These are phyloP conservation scores for Streptopelia turtur DNA, from an alignment of 2,797 vertebrate genomes.

Conservation along the genomic window DNA sequence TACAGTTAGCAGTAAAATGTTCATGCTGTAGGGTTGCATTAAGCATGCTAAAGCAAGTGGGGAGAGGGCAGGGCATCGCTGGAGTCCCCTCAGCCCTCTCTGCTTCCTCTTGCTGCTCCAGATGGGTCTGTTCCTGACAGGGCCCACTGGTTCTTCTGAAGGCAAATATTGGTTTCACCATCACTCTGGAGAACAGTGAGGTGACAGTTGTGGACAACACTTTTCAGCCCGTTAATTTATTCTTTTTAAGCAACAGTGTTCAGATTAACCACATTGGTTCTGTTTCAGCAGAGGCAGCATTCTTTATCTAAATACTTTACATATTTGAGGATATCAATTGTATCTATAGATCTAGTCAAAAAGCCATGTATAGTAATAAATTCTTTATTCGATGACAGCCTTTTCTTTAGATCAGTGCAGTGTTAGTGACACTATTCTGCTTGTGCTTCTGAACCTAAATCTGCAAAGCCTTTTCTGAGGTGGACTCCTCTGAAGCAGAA, in stretches of 20 bases:
- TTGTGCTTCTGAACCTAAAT: not conserved
- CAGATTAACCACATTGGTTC: not conserved
- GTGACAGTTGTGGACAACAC: not conserved
- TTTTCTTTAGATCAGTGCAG: not conserved
- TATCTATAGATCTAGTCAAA: not conserved
- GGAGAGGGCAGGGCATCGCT: not conserved
- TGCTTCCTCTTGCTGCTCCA: not conserved
- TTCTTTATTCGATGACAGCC: not conserved
- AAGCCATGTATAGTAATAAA: not conserved
- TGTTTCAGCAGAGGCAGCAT: not conserved
- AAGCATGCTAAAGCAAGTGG: too few species aligned
- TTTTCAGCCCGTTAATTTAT: not conserved
- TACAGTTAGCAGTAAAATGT: not conserved
- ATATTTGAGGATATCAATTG: not conserved
- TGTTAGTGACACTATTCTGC: not conserved
- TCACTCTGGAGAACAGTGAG: not conserved
- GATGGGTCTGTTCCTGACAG: not conserved
- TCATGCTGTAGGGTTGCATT: not conserved
- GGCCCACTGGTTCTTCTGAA: not conserved
- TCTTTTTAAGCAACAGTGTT: not conserved
- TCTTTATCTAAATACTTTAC: not conserved
- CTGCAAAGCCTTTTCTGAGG: not conserved
- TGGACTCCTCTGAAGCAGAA: not conserved
- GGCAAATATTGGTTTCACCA: not conserved
- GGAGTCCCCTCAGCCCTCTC: not conserved